Conservation (phyloP, 2,113 vertebrate genomes). For the Hydropotes inermis region DNA sequence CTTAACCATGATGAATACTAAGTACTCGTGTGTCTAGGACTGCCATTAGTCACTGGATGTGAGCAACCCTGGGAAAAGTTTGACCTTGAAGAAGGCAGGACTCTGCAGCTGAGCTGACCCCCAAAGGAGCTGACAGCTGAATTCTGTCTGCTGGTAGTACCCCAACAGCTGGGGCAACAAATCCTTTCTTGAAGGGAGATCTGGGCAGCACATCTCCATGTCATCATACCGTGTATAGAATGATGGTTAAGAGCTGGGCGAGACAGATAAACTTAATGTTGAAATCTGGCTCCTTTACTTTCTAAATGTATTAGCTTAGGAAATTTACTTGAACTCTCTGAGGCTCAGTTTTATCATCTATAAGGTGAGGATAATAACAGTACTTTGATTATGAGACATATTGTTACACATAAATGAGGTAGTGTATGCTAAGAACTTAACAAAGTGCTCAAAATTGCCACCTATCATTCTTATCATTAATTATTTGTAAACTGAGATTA, state of each 20-base stretch:
- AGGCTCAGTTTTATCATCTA: not conserved
- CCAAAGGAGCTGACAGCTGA: not conserved
- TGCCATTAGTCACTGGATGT: not conserved
- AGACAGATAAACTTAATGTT: not conserved
- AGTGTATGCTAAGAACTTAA: not conserved
- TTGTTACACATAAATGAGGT: not conserved
- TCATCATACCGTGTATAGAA: not conserved
- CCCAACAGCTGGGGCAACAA: not conserved
- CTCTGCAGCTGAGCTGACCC: not conserved
- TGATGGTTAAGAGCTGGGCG: not conserved
- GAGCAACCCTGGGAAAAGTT: not conserved
- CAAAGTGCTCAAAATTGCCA: not conserved
- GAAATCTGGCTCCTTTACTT: not conserved
- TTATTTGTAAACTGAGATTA: conserved; percentile 36
- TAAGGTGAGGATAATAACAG: not conserved
- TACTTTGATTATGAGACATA: not conserved
- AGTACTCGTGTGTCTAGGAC: not conserved
- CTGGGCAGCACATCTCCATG: not conserved
- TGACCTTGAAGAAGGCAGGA: not conserved
- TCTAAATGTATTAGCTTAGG: not conserved
- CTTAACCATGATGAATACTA: not conserved
- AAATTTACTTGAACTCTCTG: not conserved
- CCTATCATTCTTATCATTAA: not conserved
- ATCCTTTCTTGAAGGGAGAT: not conserved
- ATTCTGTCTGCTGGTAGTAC: not conserved